Percentiles rank a stretch among this genome's conserved stretches.
Evolutionary conservation across 1,140 invertebrate species (phyloP).

Genomic region (Papilio polytes): DNA sequence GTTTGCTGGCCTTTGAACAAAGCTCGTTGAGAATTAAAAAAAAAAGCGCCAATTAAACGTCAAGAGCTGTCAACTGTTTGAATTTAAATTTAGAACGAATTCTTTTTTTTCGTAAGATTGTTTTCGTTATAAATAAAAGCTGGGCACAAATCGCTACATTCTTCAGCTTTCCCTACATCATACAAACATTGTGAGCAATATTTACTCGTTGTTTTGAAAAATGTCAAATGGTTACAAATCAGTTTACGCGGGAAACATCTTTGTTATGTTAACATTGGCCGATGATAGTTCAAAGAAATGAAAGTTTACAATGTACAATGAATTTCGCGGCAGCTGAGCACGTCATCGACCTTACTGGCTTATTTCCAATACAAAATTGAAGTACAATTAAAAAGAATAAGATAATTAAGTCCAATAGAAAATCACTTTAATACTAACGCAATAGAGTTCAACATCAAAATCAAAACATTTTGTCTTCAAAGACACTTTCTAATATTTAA

Average conservation of each 20-base stretch:
- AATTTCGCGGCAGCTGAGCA: slow-evolving; percentile 47
- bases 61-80: slow-evolving; percentile 11
- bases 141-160: background rate
- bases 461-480: background rate
- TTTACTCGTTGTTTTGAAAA: slow-evolving; percentile 1
- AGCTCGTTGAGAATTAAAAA: background rate
- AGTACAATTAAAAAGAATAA: slow-evolving; percentile 34
- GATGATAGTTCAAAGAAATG: slow-evolving; percentile 8
- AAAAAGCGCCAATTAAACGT: slow-evolving; percentile 15
- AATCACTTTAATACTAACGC: background rate
- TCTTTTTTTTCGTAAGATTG: background rate
- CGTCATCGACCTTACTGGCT: slow-evolving; percentile 48
- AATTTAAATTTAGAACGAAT: slow-evolving; percentile 19
- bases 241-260: slow-evolving; percentile 15
- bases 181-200: background rate
- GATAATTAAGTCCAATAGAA: slow-evolving; percentile 13
- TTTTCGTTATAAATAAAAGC: background rate
- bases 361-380: slow-evolving; percentile 47
- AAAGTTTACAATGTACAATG: slow-evolving; percentile 20
- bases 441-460: background rate
- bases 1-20: slow-evolving; percentile 32
- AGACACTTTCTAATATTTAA: background rate
- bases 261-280: background rate
- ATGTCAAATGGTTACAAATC: background rate
- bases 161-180: background rate